Evolutionary conservation across 2,888 invertebrate species (phyloP).

Genomic region (Synergus gifuensis): DNA sequence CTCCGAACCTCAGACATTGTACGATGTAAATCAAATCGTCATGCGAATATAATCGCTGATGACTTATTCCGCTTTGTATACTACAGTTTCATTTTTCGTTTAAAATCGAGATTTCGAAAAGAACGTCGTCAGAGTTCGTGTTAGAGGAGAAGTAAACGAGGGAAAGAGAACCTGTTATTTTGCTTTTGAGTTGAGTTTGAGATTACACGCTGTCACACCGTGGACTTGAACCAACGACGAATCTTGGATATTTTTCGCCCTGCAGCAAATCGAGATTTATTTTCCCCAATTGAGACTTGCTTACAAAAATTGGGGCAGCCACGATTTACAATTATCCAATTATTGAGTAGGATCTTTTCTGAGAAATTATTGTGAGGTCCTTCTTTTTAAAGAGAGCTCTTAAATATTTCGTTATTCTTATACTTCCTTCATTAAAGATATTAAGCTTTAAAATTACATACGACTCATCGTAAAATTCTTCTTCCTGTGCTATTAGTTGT

Average conservation of each 20-base stretch:
- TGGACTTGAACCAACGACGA: slow-evolving; percentile 30
- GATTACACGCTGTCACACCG: slow-evolving; percentile 77
- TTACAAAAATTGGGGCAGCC: background rate
- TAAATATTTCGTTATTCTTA: background rate
- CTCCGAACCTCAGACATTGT: slow-evolving; percentile 1
- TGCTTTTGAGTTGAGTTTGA: slow-evolving; percentile 60
- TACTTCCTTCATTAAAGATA: no score
- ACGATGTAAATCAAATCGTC: slow-evolving; percentile 1
- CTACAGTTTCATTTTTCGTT: background rate
- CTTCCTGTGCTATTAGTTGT: background rate
- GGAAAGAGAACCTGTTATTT: slow-evolving; percentile 76
- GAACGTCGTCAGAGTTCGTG: background rate
- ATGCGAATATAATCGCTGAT: slow-evolving; percentile 11
- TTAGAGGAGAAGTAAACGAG: slow-evolving; percentile 31
- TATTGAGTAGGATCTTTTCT: background rate
- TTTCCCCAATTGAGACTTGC: background rate
- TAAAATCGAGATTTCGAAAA: slow-evolving; percentile 19
- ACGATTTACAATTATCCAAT: background rate
- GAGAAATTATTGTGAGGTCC: background rate
- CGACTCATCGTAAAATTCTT: no score
- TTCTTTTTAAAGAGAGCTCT: background rate
- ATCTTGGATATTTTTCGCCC: slow-evolving; percentile 7
- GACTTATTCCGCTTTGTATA: slow-evolving; percentile 18
- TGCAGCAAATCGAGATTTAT: slow-evolving; percentile 3
- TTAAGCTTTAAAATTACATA: no score